These are phyloP conservation scores for Catharus minimus DNA, from an alignment of 2,113 vertebrate species.

Conservation along the genomic window DNA sequence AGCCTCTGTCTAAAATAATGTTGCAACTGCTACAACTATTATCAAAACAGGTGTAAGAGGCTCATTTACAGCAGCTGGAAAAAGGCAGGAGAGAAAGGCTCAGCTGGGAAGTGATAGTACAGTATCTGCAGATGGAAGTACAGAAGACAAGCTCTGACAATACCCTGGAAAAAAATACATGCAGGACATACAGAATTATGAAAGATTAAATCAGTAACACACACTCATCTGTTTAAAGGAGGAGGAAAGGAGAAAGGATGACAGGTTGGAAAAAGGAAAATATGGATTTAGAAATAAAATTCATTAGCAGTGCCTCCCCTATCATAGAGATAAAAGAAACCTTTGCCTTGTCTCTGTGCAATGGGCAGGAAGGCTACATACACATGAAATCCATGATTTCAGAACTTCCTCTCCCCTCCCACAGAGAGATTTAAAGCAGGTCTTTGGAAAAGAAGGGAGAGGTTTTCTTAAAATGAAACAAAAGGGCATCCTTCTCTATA, in stretches of 20 bases:
- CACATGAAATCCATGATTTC: background rate
- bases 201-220: background rate
- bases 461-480: background rate
- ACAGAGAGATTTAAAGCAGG: background rate
- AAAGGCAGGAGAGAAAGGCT: background rate
- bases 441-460: constrained; percentile 15
- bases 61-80: background rate
- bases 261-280: background rate
- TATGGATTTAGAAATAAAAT: background rate
- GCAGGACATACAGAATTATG: background rate
- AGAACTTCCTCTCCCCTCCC: background rate
- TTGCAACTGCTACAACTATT: background rate
- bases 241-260: background rate
- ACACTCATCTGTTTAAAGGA: background rate
- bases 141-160: background rate
- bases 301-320: background rate
- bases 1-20: background rate
- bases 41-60: background rate
- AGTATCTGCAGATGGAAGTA: fast-evolving
- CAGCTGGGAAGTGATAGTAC: background rate
- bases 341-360: background rate
- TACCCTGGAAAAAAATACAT: background rate
- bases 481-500: background rate
- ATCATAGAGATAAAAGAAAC: background rate
- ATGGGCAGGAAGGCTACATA: background rate